phyloP scores from a whole-genome alignment of 2,888 invertebrate genomes.

The Mimachlamys varia region DNA sequence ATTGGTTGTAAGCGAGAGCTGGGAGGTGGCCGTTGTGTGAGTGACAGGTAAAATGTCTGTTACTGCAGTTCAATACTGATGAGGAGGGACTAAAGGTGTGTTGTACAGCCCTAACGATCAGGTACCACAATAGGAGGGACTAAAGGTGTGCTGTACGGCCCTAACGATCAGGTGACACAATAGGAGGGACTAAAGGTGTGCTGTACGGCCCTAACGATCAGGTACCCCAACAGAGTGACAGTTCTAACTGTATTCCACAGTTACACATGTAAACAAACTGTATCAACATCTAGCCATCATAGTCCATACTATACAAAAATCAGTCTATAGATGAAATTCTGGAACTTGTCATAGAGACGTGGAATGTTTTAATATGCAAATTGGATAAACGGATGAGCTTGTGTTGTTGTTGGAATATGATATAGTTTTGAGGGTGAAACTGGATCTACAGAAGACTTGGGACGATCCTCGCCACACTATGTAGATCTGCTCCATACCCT shows the following conservation, averaged over 20 bases:
- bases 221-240: background rate
- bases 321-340: background rate
- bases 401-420: background rate
- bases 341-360: background rate
- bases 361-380: background rate
- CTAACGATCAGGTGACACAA: too few relatives aligned
- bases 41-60: slow-evolving; percentile 20
- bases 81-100: slow-evolving; percentile 1
- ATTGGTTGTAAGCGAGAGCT: background rate
- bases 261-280: slow-evolving; percentile 9
- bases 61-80: slow-evolving; percentile 14
- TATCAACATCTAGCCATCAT: background rate
- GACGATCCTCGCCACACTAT: background rate
- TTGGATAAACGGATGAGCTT: background rate
- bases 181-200: slow-evolving; percentile 23
- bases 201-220: slow-evolving; percentile 14
- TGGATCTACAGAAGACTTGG: background rate
- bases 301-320: background rate
- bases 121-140: too few relatives aligned
- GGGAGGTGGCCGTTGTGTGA: background rate
- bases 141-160: background rate
- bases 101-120: background rate
- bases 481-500: background rate
- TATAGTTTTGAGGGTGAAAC: background rate
- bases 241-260: background rate